Percentiles rank a stretch among this genome's conserved stretches.
These are phyloP conservation scores for Junonia oenone DNA, from an alignment of 2,888 invertebrate genomes.

Conservation along the genomic window DNA sequence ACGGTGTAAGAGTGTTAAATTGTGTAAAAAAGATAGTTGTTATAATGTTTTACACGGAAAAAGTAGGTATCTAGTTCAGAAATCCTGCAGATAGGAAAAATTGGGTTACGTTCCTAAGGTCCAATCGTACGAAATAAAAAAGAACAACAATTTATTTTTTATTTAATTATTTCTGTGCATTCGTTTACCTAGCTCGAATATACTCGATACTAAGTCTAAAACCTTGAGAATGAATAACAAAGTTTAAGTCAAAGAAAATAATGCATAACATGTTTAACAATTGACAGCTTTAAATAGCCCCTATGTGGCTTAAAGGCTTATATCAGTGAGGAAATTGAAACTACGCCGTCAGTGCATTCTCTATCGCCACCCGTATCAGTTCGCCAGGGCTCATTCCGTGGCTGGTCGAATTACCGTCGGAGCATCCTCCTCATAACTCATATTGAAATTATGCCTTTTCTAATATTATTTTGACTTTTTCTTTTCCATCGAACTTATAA, in stretches of 20 bases:
- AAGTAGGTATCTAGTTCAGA: no score
- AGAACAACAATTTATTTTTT: no score
- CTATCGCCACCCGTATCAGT: conserved; percentile 10
- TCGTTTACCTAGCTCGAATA: no score
- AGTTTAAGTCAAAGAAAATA: not conserved
- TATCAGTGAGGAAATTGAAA: not conserved
- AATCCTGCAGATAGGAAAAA: no score
- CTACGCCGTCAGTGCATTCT: conserved; percentile 4
- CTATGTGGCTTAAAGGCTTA: not conserved
- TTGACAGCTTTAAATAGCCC: conserved; percentile 3
- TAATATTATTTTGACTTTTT: not conserved
- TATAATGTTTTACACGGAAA: no score
- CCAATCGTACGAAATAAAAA: no score
- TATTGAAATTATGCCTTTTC: not conserved
- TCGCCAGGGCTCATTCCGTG: not conserved
- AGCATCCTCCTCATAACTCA: not conserved
- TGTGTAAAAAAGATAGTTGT: no score
- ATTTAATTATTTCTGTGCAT: no score
- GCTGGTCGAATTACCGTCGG: not conserved
- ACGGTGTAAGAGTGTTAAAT: no score
- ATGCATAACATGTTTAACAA: not conserved
- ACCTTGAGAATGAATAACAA: not conserved
- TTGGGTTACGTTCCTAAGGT: no score
- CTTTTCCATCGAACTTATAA: not conserved
- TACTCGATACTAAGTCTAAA: not conserved